Evolutionary conservation across 2,797 vertebrate genomes (phyloP).

Genomic region (Cynopterus sphinx): DNA sequence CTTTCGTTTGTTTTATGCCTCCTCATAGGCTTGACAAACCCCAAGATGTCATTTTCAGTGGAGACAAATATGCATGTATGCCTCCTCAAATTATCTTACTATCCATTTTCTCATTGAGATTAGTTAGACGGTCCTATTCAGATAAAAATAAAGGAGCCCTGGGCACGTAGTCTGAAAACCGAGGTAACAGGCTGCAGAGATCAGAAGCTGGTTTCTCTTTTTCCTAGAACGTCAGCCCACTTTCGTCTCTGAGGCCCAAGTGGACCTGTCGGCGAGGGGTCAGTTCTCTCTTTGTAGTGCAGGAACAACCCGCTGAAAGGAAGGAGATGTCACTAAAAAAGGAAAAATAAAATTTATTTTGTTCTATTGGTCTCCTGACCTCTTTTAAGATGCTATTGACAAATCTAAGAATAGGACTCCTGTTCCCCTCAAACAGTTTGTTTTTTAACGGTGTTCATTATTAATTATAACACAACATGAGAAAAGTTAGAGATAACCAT

Average conservation of each 20-base stretch:
- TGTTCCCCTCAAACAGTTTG: background rate
- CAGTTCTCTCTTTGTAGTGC: background rate
- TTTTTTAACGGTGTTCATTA: background rate
- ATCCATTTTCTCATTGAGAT: background rate
- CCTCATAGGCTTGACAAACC: background rate
- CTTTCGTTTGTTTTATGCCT: background rate
- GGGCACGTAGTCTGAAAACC: background rate
- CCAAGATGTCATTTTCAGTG: background rate
- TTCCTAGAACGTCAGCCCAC: background rate
- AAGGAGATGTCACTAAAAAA: background rate
- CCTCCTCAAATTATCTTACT: background rate
- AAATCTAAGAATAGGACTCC: background rate
- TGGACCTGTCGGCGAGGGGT: background rate
- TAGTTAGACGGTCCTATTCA: background rate
- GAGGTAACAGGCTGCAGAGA: background rate
- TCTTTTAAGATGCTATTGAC: background rate
- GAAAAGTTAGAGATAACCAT: background rate
- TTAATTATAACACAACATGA: background rate
- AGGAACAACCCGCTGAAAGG: background rate
- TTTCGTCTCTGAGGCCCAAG: background rate
- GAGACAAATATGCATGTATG: background rate
- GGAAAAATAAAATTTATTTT: background rate
- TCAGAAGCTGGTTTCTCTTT: background rate
- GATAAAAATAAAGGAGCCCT: background rate
- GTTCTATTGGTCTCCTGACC: background rate